Base-by-base conservation (phyloP, 2,113 vertebrate genomes). In the Choloepus hoffmanni region DNA sequence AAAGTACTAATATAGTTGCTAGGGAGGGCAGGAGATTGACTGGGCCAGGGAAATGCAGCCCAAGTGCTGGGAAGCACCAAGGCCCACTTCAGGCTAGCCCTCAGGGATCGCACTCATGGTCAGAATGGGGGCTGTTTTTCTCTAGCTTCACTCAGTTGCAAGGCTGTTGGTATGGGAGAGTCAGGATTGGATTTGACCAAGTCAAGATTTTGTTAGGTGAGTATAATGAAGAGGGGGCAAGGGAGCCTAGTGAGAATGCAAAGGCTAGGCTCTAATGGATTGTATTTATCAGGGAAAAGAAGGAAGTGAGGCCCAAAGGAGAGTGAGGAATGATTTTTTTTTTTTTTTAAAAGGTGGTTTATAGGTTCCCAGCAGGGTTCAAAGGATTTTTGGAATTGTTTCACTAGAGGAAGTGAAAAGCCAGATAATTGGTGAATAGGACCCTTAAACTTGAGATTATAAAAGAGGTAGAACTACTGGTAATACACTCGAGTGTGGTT, bases 231-330 rank as follows among this genome's bases (percentile, higher is more conserved):
- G 10, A 3, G 14, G 5, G 65, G 28, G 3, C 1, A 13, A 12
- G 76, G 9, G 65, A 83, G 58, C 16, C 55, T 55, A 19, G 58
- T 21, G 21, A 60, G 58, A 72, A 50, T 0, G 40, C 43, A 0
- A 23, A 7, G 7, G 21, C 28, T 21, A 0, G 21, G 65, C 18
- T 50, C 33, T 11, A 2, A 19, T 1, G 1, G n/a, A 33, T 8
- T 28, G 45, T 15, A 14, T 36, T 68, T 0, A 78, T 3, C 1
- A 2, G 53, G 28, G 19, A 33, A 65, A 58, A 23, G 5, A 72
- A 53, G 15, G 1, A 63, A 19, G 26, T 1, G 26, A 43, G 24
- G 36, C 15, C 68, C 13, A 0, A 13, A 28, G 26, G 23, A 28
- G 28, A 21, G 14, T 15, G 13, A 26, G 3, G 26, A 8, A 21